Percentiles rank a stretch among this genome's conserved stretches.
phyloP scores from a whole-genome alignment of 2,797 vertebrate species.

The Alosa sapidissima region DNA sequence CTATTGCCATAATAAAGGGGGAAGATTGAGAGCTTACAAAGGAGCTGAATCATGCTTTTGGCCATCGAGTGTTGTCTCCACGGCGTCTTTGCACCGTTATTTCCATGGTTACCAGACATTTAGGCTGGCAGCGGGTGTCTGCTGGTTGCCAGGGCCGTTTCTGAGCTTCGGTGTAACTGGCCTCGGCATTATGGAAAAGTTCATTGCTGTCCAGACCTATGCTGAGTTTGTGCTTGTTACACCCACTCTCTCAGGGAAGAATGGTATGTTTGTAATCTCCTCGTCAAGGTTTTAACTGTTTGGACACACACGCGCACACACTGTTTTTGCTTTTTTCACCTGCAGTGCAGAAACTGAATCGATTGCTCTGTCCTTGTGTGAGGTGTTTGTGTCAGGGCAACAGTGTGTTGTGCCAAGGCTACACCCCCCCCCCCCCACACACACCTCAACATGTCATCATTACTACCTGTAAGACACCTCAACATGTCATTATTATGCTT shows the following conservation, averaged over 20 bases:
- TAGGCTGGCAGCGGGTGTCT: slow-evolving; percentile 66
- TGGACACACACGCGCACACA: neutral
- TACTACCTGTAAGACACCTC: neutral
- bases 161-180: slow-evolving; percentile 68
- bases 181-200: slow-evolving; percentile 64
- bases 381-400: neutral
- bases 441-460: neutral
- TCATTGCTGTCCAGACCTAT: slow-evolving; percentile 64
- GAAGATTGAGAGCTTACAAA: slow-evolving; percentile 5
- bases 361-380: neutral
- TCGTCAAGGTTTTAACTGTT: neutral
- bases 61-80: slow-evolving; percentile 43
- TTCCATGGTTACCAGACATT: slow-evolving; percentile 66
- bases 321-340: neutral
- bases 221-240: slow-evolving; percentile 2
- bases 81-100: slow-evolving; percentile 60
- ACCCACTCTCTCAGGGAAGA: slow-evolving; percentile 1
- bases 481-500: neutral
- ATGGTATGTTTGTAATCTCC: neutral
- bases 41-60: slow-evolving; percentile 23
- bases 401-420: neutral
- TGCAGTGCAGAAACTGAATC: neutral
- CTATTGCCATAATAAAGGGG: neutral
- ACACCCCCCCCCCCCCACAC: neutral
- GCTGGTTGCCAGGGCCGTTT: slow-evolving; percentile 62